Conservation (phyloP, 37 sponge, comb jelly and placozoan species). For the Bolinopsis microptera region DNA sequence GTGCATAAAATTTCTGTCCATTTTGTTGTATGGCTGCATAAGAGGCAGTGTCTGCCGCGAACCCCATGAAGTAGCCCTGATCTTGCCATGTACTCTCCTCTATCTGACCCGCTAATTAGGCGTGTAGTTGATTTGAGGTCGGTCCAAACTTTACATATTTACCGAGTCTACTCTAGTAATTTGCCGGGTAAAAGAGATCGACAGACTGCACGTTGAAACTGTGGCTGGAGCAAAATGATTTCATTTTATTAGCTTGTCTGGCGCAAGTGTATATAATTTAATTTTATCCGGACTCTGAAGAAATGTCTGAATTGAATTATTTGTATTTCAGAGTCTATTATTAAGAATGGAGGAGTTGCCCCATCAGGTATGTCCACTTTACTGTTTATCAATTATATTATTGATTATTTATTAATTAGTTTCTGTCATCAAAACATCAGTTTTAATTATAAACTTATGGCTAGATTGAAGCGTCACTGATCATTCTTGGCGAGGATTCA, state of each 20-base stretch:
- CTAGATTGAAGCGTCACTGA: too few relatives aligned
- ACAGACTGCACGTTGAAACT: too few relatives aligned
- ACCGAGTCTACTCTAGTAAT: neutral
- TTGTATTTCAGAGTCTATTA: slow-evolving; percentile 8
- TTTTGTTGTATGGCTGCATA: neutral
- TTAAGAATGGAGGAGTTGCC: slow-evolving; percentile 52
- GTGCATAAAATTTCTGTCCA: neutral
- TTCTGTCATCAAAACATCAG: too few relatives aligned
- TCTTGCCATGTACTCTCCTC: neutral
- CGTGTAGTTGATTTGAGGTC: neutral
- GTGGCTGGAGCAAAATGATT: too few relatives aligned
- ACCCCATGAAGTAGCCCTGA: neutral
- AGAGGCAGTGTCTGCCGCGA: neutral
- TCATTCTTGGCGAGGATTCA: too few relatives aligned
- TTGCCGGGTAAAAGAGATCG: neutral
- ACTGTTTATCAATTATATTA: too few relatives aligned
- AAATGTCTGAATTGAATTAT: neutral
- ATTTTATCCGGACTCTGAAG: too few relatives aligned
- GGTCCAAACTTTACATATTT: neutral
- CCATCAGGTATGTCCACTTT: slow-evolving; percentile 11
- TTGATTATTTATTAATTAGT: too few relatives aligned
- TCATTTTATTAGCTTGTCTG: too few relatives aligned
- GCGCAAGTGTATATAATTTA: too few relatives aligned
- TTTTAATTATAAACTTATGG: too few relatives aligned
- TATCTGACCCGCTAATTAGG: neutral